Conservation (phyloP, 2,113 vertebrate species). For the Vulpes lagopus region DNA sequence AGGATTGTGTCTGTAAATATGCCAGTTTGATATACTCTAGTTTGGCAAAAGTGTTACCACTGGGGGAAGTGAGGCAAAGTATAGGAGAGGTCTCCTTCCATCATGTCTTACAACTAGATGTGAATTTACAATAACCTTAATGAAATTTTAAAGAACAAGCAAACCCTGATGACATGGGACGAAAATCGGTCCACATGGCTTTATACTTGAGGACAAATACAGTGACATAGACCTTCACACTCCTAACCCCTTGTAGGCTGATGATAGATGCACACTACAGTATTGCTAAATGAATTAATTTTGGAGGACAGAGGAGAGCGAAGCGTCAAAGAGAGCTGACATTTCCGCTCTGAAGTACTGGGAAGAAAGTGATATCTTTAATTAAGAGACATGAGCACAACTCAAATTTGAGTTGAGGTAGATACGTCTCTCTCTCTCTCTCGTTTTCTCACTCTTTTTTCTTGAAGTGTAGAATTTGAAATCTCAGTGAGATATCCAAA, state of each 20-base stretch:
- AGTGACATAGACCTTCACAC: background rate
- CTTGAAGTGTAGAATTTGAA: conserved; percentile 18
- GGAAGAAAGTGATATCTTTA: background rate
- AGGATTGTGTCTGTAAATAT: background rate
- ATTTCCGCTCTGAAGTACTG: background rate
- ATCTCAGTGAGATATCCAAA: background rate
- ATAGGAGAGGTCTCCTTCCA: background rate
- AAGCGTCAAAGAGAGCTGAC: background rate
- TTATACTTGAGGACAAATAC: background rate
- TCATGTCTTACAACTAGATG: background rate
- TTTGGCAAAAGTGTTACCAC: background rate
- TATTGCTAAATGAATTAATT: background rate
- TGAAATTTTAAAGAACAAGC: background rate
- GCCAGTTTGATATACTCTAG: background rate
- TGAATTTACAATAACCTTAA: background rate
- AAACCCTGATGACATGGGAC: background rate
- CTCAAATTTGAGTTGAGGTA: background rate
- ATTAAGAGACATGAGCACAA: background rate
- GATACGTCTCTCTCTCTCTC: background rate
- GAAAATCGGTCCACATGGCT: background rate
- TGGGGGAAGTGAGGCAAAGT: background rate
- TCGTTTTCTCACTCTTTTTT: background rate
- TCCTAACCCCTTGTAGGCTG: background rate
- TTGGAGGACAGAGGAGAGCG: background rate
- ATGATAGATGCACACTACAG: background rate